Percentiles rank a stretch among this genome's conserved stretches.
Evolutionary conservation across 1,140 invertebrate genomes (phyloP).

Genomic region (Battus philenor): DNA sequence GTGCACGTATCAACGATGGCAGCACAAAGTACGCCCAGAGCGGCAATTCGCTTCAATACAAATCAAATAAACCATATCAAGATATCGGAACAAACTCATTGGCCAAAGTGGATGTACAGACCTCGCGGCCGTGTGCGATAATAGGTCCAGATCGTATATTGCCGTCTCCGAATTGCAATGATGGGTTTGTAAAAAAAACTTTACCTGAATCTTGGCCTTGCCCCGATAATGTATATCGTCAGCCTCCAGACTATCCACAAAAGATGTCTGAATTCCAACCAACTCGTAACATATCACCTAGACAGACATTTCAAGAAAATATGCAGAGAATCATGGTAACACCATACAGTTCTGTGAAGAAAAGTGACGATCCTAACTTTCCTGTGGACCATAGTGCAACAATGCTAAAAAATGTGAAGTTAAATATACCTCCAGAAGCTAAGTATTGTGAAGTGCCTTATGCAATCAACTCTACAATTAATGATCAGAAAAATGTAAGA

Average conservation of each 20-base stretch:
- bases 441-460: slow-evolving; percentile 73
- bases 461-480: slow-evolving; percentile 46
- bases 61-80: slow-evolving; percentile 52
- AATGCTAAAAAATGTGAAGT: slow-evolving; percentile 45
- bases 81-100: slow-evolving; percentile 52
- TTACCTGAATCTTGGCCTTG: slow-evolving; percentile 46
- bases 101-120: slow-evolving; percentile 53
- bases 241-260: slow-evolving; percentile 49
- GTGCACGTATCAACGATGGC: slow-evolving; percentile 51
- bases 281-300: slow-evolving; percentile 69
- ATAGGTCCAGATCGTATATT: slow-evolving; percentile 66
- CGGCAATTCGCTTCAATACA: slow-evolving; percentile 36
- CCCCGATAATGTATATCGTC: slow-evolving; percentile 40
- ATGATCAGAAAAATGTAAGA: slow-evolving; percentile 57
- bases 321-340: slow-evolving; percentile 70
- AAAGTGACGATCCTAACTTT: slow-evolving; percentile 44
- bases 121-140: slow-evolving; percentile 65
- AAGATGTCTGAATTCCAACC: slow-evolving; percentile 52
- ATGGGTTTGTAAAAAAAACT: slow-evolving; percentile 50
- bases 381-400: slow-evolving; percentile 24
- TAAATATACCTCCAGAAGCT: slow-evolving; percentile 44
- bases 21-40: slow-evolving; percentile 45
- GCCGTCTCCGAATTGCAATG: slow-evolving; percentile 35
- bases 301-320: slow-evolving; percentile 74
- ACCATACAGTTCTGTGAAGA: slow-evolving; percentile 51